Evolutionary conservation across 2,888 invertebrate species (phyloP).

Genomic region (Maniola hyperantus): DNA sequence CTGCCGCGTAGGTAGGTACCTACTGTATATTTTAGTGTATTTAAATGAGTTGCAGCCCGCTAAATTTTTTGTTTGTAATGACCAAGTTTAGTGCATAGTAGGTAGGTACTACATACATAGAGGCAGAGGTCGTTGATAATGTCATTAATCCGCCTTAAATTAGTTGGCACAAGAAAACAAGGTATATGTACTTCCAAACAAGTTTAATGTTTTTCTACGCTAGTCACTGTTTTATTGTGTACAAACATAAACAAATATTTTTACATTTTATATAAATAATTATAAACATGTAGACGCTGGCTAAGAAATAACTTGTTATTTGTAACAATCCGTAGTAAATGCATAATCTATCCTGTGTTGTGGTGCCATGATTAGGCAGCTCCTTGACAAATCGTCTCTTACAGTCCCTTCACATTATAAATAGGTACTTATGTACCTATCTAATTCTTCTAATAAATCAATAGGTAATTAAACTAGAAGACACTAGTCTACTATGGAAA

Average conservation of each 20-base stretch:
- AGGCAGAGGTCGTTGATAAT: no score
- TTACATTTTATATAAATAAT: slow-evolving; percentile 28
- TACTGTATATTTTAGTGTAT: no score
- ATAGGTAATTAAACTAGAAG: no score
- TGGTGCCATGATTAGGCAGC: background rate
- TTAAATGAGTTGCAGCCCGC: no score
- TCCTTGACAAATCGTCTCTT: background rate
- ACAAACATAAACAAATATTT: slow-evolving; percentile 35
- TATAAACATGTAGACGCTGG: slow-evolving; percentile 14
- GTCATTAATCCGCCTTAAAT: no score
- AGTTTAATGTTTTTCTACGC: slow-evolving; percentile 51
- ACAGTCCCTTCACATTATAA: background rate
- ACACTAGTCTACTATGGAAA: no score
- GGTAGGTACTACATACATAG: no score
- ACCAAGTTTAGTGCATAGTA: no score
- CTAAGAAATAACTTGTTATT: slow-evolving; percentile 9
- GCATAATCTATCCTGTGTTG: background rate
- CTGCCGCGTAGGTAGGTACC: no score
- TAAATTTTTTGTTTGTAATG: no score
- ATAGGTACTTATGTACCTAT: background rate
- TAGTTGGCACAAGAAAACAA: slow-evolving; percentile 10
- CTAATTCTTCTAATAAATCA: background rate
- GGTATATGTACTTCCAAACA: slow-evolving; percentile 41
- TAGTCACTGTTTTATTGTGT: slow-evolving; percentile 30
- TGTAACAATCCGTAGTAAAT: background rate